Evolutionary conservation across 2,797 vertebrate genomes (phyloP).

Genomic region (Phrynocephalus guinanensis): DNA sequence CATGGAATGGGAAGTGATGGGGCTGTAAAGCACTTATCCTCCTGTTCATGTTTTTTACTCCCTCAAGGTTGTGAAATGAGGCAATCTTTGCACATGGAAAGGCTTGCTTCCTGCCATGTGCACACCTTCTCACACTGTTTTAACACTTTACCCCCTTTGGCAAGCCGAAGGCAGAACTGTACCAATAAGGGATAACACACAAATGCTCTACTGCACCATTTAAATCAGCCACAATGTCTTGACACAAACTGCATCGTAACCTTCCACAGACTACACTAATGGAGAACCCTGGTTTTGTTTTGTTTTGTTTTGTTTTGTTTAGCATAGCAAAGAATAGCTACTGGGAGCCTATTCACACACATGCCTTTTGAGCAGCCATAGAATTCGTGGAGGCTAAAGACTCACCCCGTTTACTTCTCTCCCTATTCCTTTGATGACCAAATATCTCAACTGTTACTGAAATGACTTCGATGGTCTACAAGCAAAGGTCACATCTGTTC

Average conservation of each 20-base stretch:
- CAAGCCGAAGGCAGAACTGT: neutral
- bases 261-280: neutral
- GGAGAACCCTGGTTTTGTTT: conserved; percentile 1
- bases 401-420: neutral
- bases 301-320: neutral
- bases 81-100: no score
- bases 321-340: neutral
- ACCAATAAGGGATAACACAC: neutral
- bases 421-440: neutral
- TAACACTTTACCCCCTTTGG: neutral
- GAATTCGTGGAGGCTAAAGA: neutral
- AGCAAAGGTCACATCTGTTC: neutral
- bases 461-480: neutral
- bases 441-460: neutral
- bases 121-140: neutral
- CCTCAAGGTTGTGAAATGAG: neutral
- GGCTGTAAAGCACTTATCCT: neutral
- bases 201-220: neutral
- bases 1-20: neutral
- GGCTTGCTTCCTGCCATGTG: no score
- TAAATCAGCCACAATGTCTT: neutral
- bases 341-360: neutral
- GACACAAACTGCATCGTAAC: neutral
- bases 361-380: conserved; percentile 3
- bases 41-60: neutral